Evolutionary conservation across 92 coral and sea anemone genomes (phyloP), one percentile per base, ranked within the genome.

Genomic region (Desmophyllum pertusum): DNA sequence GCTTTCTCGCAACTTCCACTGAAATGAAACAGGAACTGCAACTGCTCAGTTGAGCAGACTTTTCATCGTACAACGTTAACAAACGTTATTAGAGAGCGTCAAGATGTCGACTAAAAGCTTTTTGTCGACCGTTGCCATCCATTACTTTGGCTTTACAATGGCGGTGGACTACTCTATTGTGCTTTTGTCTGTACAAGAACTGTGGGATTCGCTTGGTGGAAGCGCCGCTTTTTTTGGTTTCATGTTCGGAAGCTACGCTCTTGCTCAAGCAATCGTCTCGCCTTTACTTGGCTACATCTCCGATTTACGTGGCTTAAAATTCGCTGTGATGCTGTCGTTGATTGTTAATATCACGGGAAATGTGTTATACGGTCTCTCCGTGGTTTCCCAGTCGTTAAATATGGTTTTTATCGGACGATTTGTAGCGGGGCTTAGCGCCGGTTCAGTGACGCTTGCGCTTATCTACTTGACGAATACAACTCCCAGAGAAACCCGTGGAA

Each of bases 241-340:
- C 59, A 93, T 92, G 79, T 97, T 92, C 43, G 99, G 99, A 8
- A 94, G 94, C 63, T 97, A 94, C 80, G 99, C 99, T 10, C 87
- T 97, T 14, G 94, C 95, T 18, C 99, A 97, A 65, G 89, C 96
- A 25, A 64, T 93, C 19, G 87, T 89, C 61, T 92, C 99, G 70
- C 99, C 98, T 6, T 81, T 97, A 27, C 86, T 97, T 10, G 99
- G 99, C 40, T 97, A 97, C 65, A 80, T 97, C 59, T 93, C 99
- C 27, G 99, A 97, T 82, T 87, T 92, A 36, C 93, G 90, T 40
- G 99, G 99, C 73, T 81, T 95, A 42, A 97, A 97, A 81, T 97
- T 94, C 73, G 88, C 98, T 27, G 83, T 94, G 36, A 77, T 93
- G 78, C 84, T 94, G 42, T 89, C 99, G 1, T 81, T 97, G 81